These are phyloP conservation scores for Actinopyga echinites DNA, from an alignment of 53 echinoderm and acorn worm genomes.

Conservation along the genomic window DNA sequence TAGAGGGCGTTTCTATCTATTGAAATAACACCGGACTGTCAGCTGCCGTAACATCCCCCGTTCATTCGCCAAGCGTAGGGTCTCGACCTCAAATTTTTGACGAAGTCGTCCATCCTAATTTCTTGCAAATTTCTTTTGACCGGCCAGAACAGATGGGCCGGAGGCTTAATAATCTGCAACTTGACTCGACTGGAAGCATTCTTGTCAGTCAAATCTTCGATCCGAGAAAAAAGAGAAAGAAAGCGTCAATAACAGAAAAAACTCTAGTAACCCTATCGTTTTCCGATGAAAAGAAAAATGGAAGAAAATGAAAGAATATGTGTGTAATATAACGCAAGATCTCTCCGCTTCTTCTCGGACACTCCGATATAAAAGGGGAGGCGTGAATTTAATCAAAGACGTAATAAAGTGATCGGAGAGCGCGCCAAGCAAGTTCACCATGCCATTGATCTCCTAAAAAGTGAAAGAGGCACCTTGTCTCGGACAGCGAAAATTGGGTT, in stretches of 20 bases:
- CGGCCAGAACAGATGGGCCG: not conserved
- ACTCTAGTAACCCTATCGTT: conserved; percentile 18
- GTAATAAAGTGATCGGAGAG: conserved; percentile 14
- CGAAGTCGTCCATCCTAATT: conserved; percentile 4
- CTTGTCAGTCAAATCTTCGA: conserved; percentile 22
- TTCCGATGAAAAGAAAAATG: conserved; percentile 16
- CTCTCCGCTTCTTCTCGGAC: not conserved
- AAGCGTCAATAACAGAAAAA: not conserved
- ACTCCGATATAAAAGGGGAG: not conserved
- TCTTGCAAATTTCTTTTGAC: not conserved
- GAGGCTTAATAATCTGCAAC: conserved; percentile 40
- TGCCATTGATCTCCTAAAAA: conserved; percentile 6
- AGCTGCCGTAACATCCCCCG: not conserved
- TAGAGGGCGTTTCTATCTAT: conserved; percentile 17
- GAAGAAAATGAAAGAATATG: conserved; percentile 16
- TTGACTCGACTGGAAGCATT: conserved; percentile 1
- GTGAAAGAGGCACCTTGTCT: conserved; percentile 16
- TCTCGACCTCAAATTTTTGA: conserved; percentile 12
- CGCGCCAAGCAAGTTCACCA: not conserved
- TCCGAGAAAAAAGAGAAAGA: not conserved
- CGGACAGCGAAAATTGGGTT: conserved; percentile 35
- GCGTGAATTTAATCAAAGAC: conserved; percentile 29
- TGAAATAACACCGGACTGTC: no score
- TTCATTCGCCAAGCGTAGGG: not conserved
- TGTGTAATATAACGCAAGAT: not conserved